Evolutionary conservation across 1,140 invertebrate genomes (phyloP), one percentile per base, ranked within the genome.

Genomic region (Hetaerina americana): DNA sequence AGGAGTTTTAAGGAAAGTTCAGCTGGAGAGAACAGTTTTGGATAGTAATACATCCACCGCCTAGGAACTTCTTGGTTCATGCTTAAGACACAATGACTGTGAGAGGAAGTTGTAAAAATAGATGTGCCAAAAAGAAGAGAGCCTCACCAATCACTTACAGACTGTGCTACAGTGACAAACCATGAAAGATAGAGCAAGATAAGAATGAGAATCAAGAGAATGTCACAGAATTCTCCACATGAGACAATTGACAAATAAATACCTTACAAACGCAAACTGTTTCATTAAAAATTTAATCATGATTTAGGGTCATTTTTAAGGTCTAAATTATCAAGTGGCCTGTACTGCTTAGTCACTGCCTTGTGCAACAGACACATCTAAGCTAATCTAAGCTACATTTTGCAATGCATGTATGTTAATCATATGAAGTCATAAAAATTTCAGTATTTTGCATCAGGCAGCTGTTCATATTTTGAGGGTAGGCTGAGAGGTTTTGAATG

Each of bases 21-120:
- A 66, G 70, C 22, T 15, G 27, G 57, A 66, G 26, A 72, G 66
- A 68, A 76, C 80, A 85, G 83, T 84, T 84, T 85, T 84, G 81
- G 84, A 84, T 85, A 85, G 84, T 85, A 84, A 82, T 83, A 84
- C 84, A 85, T 83, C 84, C 82, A 83, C 83, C 82, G 81, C 82
- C 82, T 79, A 80, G 40, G 22, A 57, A 57, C 10, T 57, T 57
- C 22, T 57, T n/a, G 10, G 10, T 57, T 57, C 40, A 57, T 57
- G 40, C 40, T 57, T 5, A 57, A 57, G 40, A 57, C n/a, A n/a
- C 40, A 57, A 57, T 57, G 40, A 5, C 10, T 57, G 40, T 57
- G 40, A 57, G 40, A 57, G 40, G 40, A 10, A 57, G 22, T 57
- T 57, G 10, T 57, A 57, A 57, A 57, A 57, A 57, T 57, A 57